Evolutionary conservation across 2,888 invertebrate species (phyloP), one percentile per base, ranked within the genome.

Genomic region (Drosophila niveifrons): DNA sequence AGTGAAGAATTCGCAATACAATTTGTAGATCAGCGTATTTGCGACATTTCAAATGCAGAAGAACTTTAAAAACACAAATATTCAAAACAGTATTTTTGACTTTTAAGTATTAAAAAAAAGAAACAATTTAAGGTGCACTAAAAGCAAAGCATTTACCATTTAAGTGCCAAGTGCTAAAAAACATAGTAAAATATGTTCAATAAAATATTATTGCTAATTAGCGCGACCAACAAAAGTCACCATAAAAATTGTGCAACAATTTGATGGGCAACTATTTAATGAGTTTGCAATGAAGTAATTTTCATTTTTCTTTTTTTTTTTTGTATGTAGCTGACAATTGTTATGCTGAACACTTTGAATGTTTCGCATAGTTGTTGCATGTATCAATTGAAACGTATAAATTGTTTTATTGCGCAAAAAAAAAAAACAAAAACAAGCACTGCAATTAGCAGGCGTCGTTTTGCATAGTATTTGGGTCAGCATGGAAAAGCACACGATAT

Each of bases 211-310:
- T 44, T 8, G 31, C 44, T 44, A 44, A 56, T 56, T 44, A 44
- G 55, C 31, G 13, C 18, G 44, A 13, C 1, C 10, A 56, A 44
- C 55, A 55, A 55, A 44, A 34, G 17, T 18, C 10, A 6, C 9
- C 8, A 44, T 44, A 1, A 31, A 23, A 23, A 18, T 13, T 34
- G 29, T 13, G 6, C 15, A 44, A 41, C 9, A 17, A 28, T 41
- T 39, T 28, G 7, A 36, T 36, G n/a, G 36, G 36, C 9, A 29
- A 57, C 15, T 47, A 34, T 58, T 48, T 48, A 58, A 58, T 58
- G 34, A 58, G 48, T 58, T 58, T 39, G 58, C 11, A 17, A 57
- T 36, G 8, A 48, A 48, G 7, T 36, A 3, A 18, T 57, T 47
- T 36, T 36, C n/a, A 2, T 43, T 11, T 15, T 6, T 23, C 36